These are phyloP conservation scores for Blennius ocellaris DNA, from an alignment of 2,113 vertebrate genomes.

Conservation along the genomic window DNA sequence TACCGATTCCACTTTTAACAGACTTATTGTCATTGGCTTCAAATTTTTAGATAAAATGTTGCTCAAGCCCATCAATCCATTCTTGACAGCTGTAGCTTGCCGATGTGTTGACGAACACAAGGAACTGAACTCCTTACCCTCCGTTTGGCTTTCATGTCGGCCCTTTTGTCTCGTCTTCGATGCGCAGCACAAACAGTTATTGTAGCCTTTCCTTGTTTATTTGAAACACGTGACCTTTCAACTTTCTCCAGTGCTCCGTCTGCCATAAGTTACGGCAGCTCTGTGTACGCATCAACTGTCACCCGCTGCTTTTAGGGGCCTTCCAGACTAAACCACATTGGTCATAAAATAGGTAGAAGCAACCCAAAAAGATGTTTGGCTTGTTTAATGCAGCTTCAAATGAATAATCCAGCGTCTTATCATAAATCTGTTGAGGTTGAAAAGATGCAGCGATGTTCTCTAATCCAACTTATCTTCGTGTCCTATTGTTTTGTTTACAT, in stretches of 20 bases:
- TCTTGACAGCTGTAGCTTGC: no score
- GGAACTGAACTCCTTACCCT: background rate
- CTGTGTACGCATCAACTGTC: conserved; percentile 79
- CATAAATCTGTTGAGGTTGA: conserved; percentile 47
- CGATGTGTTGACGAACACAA: background rate
- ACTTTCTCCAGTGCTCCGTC: conserved; percentile 72
- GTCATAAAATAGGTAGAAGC: conserved; percentile 82
- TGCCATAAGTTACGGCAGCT: conserved; percentile 73
- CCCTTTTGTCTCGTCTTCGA: conserved; percentile 2
- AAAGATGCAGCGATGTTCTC: conserved; percentile 4
- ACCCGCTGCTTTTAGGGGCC: conserved; percentile 78
- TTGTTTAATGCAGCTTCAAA: conserved; percentile 76
- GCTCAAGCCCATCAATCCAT: no score
- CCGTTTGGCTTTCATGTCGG: conserved; percentile 7
- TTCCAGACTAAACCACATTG: conserved; percentile 82
- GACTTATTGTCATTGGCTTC: no score
- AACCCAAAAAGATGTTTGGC: conserved; percentile 64
- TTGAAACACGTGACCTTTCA: conserved; percentile 77
- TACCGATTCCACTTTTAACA: no score
- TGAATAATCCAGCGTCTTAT: conserved; percentile 61
- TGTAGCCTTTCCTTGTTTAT: conserved; percentile 70
- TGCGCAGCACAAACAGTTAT: conserved; percentile 38
- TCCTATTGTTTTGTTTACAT: conserved; percentile 41
- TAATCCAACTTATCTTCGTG: conserved; percentile 9
- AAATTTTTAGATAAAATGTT: no score